Percentiles rank a stretch among this genome's conserved stretches.
phyloP scores from a whole-genome alignment of 1,140 invertebrate species.

The Stratiolaelaps scimitus region DNA sequence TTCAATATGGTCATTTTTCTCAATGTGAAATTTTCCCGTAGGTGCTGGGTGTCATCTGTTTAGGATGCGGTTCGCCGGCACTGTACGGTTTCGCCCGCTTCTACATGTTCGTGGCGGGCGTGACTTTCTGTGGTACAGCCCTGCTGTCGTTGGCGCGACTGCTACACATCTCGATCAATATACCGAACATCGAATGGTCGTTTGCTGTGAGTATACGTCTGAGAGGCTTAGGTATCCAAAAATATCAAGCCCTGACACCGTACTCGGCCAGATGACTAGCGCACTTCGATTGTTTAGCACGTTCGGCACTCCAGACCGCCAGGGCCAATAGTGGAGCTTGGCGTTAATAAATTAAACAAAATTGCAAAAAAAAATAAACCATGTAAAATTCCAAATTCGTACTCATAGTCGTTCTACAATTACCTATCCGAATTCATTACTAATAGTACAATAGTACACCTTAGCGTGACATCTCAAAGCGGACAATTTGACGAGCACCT shows the following conservation, averaged over 20 bases:
- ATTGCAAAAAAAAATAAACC: too few relatives aligned
- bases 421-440: too few relatives aligned
- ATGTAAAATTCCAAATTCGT: too few relatives aligned
- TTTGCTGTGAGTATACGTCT: not conserved
- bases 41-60: slow-evolving; percentile 8
- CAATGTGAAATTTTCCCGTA: not conserved
- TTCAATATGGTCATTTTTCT: too few relatives aligned
- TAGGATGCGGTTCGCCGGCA: slow-evolving; percentile 18
- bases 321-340: too few relatives aligned
- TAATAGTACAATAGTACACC: not conserved
- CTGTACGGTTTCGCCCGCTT: slow-evolving; percentile 13
- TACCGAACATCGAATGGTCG: slow-evolving; percentile 23
- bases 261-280: too few relatives aligned
- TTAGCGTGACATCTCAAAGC: not conserved
- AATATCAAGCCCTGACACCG: too few relatives aligned
- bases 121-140: slow-evolving; percentile 5
- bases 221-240: not conserved
- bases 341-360: too few relatives aligned
- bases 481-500: not conserved
- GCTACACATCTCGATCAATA: not conserved
- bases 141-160: slow-evolving; percentile 6
- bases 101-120: slow-evolving; percentile 3
- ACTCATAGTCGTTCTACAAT: too few relatives aligned
- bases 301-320: too few relatives aligned
- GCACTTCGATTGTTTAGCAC: too few relatives aligned